These are phyloP conservation scores for Brachionus calyciflorus DNA, from an alignment of 1,140 invertebrate species.

Conservation along the genomic window DNA sequence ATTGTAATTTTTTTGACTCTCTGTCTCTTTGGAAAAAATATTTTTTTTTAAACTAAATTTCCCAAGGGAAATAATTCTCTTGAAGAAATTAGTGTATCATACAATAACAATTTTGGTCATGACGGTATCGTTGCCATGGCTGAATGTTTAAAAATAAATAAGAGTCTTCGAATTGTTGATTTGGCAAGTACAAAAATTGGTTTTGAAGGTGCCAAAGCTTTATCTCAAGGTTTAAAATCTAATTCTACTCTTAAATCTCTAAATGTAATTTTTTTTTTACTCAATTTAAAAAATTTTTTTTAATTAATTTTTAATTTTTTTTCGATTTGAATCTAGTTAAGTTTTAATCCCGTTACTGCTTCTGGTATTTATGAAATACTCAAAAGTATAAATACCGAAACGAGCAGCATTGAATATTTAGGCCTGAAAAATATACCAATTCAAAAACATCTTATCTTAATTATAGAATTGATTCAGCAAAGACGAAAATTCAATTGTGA, in stretches of 20 bases:
- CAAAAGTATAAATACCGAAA: neutral
- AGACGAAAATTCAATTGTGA: conserved; percentile 45
- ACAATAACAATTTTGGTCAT: conserved; percentile 31
- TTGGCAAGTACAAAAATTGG: neutral
- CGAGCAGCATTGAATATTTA: conserved; percentile 30
- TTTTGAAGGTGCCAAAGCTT: neutral
- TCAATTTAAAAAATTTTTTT: neutral
- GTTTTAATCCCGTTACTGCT: conserved; percentile 14
- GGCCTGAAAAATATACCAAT: conserved; percentile 26
- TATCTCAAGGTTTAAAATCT: neutral
- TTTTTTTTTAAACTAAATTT: neutral
- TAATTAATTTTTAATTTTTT: too few species aligned
- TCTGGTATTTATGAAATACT: conserved; percentile 33
- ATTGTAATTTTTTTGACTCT: neutral
- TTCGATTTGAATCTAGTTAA: too few species aligned
- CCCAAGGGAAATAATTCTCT: conserved; percentile 10
- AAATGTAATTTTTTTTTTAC: neutral
- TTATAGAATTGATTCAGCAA: conserved; percentile 35
- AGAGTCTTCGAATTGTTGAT: conserved; percentile 20
- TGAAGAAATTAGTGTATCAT: conserved; percentile 34
- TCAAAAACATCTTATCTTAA: conserved; percentile 34
- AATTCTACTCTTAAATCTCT: conserved; percentile 9
- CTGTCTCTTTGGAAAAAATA: too few species aligned
- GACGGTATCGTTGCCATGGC: conserved; percentile 19
- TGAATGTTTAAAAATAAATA: conserved; percentile 39